phyloP scores from a whole-genome alignment of 2,797 vertebrate species.

The Sebastolobus altivelis region DNA sequence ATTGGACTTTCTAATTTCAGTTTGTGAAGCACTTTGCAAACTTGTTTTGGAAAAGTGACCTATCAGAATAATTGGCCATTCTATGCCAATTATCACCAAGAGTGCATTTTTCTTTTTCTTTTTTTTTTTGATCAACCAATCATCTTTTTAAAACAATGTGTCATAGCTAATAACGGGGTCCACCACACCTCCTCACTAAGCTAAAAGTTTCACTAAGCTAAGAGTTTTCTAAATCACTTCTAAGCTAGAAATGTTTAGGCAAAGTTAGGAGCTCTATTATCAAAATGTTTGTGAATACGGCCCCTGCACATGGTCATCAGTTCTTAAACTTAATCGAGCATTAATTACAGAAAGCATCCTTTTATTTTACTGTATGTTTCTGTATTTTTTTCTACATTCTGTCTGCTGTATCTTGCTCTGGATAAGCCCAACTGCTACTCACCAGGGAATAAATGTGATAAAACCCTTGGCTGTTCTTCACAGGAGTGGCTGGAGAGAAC shows the following conservation, averaged over 20 bases:
- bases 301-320: background rate
- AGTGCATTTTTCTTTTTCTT: background rate
- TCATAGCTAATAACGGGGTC: too few relatives aligned
- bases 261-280: too few relatives aligned
- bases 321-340: background rate
- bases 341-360: background rate
- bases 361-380: background rate
- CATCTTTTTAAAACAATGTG: too few relatives aligned
- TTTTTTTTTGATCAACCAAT: background rate
- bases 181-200: too few relatives aligned
- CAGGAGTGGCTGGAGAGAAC: conserved; percentile 99
- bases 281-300: too few relatives aligned
- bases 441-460: conserved; percentile 20
- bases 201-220: too few relatives aligned
- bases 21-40: background rate
- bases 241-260: too few relatives aligned
- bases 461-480: conserved; percentile 28
- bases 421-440: conserved; percentile 12
- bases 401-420: background rate
- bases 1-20: background rate
- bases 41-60: background rate
- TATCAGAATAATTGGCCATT: too few relatives aligned
- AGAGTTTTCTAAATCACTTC: too few relatives aligned
- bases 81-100: too few relatives aligned
- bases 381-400: background rate